These are phyloP conservation scores for Zele albiditarsus DNA, from an alignment of 2,888 invertebrate genomes.

Conservation along the genomic window DNA sequence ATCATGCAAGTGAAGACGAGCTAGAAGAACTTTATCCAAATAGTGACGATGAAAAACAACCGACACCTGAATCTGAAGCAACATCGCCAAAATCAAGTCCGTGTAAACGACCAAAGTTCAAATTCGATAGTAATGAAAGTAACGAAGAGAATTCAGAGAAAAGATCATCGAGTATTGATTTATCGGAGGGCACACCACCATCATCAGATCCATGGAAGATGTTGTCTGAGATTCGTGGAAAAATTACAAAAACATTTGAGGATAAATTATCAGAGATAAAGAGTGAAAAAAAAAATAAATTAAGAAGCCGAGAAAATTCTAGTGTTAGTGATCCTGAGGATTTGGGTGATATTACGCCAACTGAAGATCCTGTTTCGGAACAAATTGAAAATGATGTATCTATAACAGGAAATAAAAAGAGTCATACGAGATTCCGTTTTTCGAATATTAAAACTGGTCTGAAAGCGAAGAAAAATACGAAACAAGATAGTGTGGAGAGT, in stretches of 20 bases:
- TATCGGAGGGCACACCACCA: conserved; percentile 72
- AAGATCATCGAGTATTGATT: conserved; percentile 78
- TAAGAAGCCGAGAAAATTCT: conserved; percentile 77
- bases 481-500: conserved; percentile 67
- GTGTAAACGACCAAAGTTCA: conserved; percentile 72
- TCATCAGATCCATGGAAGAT: conserved; percentile 81
- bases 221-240: conserved; percentile 82
- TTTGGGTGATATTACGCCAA: conserved; percentile 63
- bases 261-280: conserved; percentile 83
- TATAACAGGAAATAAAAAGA: conserved; percentile 37
- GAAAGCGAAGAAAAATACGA: conserved; percentile 60
- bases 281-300: conserved; percentile 75
- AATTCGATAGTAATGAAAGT: conserved; percentile 70
- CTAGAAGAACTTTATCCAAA: conserved; percentile 80
- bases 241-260: conserved; percentile 85
- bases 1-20: conserved; percentile 85
- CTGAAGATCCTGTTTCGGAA: conserved; percentile 61
- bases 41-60: conserved; percentile 76
- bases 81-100: conserved; percentile 69
- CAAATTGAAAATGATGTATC: conserved; percentile 57
- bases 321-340: conserved; percentile 81
- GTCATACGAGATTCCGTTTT: conserved; percentile 70
- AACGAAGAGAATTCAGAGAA: conserved; percentile 75
- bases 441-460: conserved; percentile 67
- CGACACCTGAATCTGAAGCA: conserved; percentile 72